phyloP scores from a whole-genome alignment of 2,888 invertebrate species.

The Aleiodes leptofemur region DNA sequence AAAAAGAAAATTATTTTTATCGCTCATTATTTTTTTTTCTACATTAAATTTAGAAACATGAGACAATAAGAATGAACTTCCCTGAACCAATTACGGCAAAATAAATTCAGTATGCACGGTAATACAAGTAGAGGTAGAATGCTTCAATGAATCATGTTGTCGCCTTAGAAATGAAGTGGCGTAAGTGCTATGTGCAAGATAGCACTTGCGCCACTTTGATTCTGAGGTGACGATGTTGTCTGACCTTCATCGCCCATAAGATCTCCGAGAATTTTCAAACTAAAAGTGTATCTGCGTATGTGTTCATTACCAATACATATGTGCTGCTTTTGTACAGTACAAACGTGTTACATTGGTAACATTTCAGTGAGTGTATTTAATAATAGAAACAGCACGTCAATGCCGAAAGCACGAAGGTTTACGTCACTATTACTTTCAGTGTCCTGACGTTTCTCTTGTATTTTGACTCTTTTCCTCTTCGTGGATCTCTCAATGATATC shows the following conservation, averaged over 20 bases:
- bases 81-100: conserved; percentile 22
- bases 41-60: neutral
- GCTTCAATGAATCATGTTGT: neutral
- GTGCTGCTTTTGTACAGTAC: too few relatives aligned
- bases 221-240: neutral
- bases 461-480: neutral
- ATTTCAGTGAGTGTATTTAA: conserved; percentile 18
- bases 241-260: conserved; percentile 18
- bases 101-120: neutral
- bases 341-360: conserved; percentile 1
- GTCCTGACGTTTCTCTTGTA: conserved; percentile 17
- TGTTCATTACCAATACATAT: neutral
- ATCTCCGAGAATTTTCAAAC: conserved; percentile 18
- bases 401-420: conserved; percentile 11
- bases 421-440: conserved; percentile 22
- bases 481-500: conserved; percentile 16
- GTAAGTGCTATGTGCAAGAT: too few relatives aligned
- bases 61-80: neutral
- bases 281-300: neutral
- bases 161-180: too few relatives aligned
- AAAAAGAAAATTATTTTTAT: neutral
- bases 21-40: neutral
- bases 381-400: conserved; percentile 23
- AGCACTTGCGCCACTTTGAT: too few relatives aligned
- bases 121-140: neutral